Base-by-base conservation (phyloP, 2,797 vertebrate genomes). In the Spinus pinus region DNA sequence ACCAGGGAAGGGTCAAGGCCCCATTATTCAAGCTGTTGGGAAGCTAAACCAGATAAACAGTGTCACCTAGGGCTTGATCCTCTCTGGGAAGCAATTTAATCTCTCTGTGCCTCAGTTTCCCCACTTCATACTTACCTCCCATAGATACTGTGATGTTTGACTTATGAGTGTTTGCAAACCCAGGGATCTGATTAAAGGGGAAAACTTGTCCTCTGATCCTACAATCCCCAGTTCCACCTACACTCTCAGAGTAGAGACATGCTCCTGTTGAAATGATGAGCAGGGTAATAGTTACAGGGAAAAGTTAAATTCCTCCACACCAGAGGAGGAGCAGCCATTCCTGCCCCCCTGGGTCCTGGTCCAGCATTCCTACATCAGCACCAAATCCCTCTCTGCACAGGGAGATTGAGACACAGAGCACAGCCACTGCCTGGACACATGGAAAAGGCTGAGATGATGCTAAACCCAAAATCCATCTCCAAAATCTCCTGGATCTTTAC, bases 161-260 rank as follows among this genome's bases (percentile, higher is more conserved):
- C n/a, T 94, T 78, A 66, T 18, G 47, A 79, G 75, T 11, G 30
- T 74, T 87, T 95, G 78, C 81, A 91, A 94, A 90, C 58, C 50
- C 77, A 81, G 39, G 42, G 44, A 61, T 74, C 65, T 86, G 72
- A 86, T 54, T 81, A 93, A 83, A 90, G 66, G 60, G 50, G 33
- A 80, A 84, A 94, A 56, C 44, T 50, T 66, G 35, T 75, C 47
- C 82, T 86, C 42, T 79, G 58, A 72, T 83, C 67, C 74, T 77
- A 87, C 71, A 88, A 56, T 39, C 64, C 77, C 60, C 78, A 75
- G 27, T 28, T 90, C 73, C 80, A 88, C 72, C 72, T 62, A 65
- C 57, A 51, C 37, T 51, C 47, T 66, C 72, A 44, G 53, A 53
- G 72, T 8, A 82, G 46, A 4, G 24, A 54, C 39, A 54, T 24